A percentile compares a stretch with the other conserved stretches of the same genome.
Conservation (phyloP, 2,797 vertebrate genomes). For the Micromesistius poutassou region DNA sequence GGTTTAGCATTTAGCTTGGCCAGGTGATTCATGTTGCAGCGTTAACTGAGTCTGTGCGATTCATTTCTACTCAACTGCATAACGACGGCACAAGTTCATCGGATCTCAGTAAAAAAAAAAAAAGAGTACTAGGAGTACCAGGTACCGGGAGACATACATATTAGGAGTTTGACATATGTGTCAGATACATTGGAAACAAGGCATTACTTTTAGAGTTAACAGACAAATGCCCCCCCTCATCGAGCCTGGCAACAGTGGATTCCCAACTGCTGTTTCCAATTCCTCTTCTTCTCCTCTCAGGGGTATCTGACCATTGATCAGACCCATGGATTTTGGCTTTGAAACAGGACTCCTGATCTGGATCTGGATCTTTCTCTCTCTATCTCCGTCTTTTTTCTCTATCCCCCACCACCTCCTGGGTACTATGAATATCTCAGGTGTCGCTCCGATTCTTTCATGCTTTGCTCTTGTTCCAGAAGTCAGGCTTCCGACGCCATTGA, state of each 20-base stretch:
- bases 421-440: conserved; percentile 47
- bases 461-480: conserved; percentile 51
- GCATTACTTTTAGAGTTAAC: conserved; percentile 26
- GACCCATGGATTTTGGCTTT: conserved; percentile 38
- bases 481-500: conserved; percentile 46
- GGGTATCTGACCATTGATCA: conserved; percentile 48
- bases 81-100: neutral
- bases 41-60: neutral
- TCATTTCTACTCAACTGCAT: neutral
- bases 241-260: conserved; percentile 27
- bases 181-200: conserved; percentile 23
- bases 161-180: conserved; percentile 10
- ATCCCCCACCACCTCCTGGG: conserved; percentile 19
- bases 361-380: conserved; percentile 26
- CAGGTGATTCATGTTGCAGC: neutral
- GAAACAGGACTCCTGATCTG: conserved; percentile 43
- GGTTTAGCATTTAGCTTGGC: neutral
- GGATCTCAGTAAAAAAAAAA: neutral
- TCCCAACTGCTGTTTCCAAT: conserved; percentile 54
- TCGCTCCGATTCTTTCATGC: conserved; percentile 29
- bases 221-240: conserved; percentile 25
- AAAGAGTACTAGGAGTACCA: neutral
- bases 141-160: neutral
- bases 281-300: conserved; percentile 20
- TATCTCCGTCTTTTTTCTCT: neutral